Percentiles rank a stretch among this genome's conserved stretches.
Evolutionary conservation across 2,797 vertebrate species (phyloP).

Genomic region (Myotis pilosus): DNA sequence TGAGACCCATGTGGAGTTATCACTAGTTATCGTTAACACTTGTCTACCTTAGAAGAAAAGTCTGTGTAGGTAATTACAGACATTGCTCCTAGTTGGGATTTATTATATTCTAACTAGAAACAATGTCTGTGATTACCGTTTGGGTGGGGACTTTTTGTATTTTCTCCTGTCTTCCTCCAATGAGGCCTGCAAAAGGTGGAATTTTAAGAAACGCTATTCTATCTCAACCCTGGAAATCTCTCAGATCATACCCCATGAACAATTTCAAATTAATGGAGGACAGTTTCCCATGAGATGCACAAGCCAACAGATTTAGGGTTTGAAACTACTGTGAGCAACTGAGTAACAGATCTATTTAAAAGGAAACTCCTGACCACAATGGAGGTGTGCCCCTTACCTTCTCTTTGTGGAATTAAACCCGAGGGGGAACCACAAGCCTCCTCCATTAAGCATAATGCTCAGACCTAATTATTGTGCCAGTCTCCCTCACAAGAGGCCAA

Average conservation of each 20-base stretch:
- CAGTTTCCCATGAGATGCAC: neutral
- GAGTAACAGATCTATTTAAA: neutral
- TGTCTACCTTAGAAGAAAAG: neutral
- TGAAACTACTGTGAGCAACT: neutral
- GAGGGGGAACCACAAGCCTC: neutral
- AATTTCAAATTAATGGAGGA: neutral
- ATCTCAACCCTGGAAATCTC: neutral
- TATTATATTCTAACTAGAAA: no score
- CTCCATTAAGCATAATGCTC: neutral
- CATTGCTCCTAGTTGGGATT: neutral
- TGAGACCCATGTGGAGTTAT: neutral
- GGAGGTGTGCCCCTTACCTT: neutral
- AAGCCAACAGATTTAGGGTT: neutral
- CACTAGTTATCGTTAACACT: neutral
- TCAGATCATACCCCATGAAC: neutral
- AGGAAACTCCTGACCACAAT: neutral
- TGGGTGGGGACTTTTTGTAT: neutral
- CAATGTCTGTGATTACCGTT: no score
- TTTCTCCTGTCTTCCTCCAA: neutral
- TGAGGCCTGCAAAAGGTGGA: neutral
- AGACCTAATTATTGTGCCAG: constrained; percentile 28
- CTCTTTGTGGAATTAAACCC: neutral
- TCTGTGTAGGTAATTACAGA: neutral
- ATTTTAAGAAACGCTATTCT: neutral
- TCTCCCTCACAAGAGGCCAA: neutral